Evolutionary conservation across 2,888 invertebrate species (phyloP).

Genomic region (Hyppa rectilinea): DNA sequence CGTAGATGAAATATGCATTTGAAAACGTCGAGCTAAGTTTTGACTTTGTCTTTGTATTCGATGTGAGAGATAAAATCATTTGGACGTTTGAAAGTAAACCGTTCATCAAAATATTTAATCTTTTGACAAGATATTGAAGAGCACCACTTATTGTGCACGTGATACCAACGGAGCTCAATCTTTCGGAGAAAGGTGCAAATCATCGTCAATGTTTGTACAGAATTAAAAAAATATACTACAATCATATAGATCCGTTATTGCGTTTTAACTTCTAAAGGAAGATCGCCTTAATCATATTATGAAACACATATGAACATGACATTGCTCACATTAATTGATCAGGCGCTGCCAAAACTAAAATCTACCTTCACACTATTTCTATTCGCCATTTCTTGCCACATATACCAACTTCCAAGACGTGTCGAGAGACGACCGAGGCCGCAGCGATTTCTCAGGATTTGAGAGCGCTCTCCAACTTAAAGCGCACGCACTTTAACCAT

Average conservation of each 20-base stretch:
- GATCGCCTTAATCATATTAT: too few species aligned
- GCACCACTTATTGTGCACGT: too few species aligned
- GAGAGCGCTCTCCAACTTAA: slow-evolving; percentile 77
- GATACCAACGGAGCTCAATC: too few species aligned
- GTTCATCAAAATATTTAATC: too few species aligned
- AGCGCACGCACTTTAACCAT: slow-evolving; percentile 79
- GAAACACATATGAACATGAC: too few species aligned
- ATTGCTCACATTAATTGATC: not conserved
- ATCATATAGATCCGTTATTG: too few species aligned
- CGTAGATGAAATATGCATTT: not conserved
- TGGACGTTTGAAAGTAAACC: not conserved
- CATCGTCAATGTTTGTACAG: too few species aligned
- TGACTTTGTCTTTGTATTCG: not conserved
- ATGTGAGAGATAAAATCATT: not conserved
- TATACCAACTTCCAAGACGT: slow-evolving; percentile 73
- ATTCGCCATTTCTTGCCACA: slow-evolving; percentile 38
- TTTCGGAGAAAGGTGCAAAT: too few species aligned
- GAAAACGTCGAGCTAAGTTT: too few species aligned
- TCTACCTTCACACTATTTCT: fast-evolving
- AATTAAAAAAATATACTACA: too few species aligned
- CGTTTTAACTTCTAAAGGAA: too few species aligned
- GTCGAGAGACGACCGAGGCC: slow-evolving; percentile 83
- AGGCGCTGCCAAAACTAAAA: not conserved
- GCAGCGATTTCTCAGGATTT: slow-evolving; percentile 87
- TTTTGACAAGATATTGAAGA: not conserved